Conservation (phyloP, 2,113 vertebrate genomes). For the Periophthalmus modestus region DNA sequence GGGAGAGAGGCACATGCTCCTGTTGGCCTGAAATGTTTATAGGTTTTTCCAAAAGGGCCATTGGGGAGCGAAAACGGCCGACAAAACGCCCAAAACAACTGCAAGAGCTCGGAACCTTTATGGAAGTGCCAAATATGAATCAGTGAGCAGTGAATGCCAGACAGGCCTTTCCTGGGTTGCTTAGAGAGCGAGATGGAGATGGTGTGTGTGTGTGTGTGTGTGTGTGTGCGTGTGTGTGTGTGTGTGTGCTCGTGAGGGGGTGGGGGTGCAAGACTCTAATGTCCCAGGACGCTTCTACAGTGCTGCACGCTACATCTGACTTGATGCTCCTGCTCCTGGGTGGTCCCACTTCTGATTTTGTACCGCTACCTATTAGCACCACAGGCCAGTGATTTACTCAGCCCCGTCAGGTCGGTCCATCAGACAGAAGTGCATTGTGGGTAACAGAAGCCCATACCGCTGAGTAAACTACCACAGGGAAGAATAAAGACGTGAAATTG, state of each 20-base stretch:
- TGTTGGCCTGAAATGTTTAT: conserved; percentile 70
- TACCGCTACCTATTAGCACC: conserved; percentile 78
- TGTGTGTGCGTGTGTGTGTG: no score
- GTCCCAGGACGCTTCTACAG: conserved; percentile 66
- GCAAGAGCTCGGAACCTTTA: conserved; percentile 73
- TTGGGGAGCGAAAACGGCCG: conserved; percentile 43
- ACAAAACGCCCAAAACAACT: conserved; percentile 62
- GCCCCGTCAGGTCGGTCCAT: conserved; percentile 76
- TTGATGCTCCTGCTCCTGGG: conserved; percentile 75
- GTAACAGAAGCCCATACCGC: conserved; percentile 63
- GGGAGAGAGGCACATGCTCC: conserved; percentile 59
- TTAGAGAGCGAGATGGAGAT: conserved; percentile 65
- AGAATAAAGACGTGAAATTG: conserved; percentile 21
- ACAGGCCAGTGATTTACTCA: conserved; percentile 75
- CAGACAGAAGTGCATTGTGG: conserved; percentile 74
- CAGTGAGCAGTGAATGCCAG: conserved; percentile 74
- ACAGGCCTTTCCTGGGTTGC: conserved; percentile 80
- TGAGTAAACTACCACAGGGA: conserved; percentile 69
- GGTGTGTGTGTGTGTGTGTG: neutral
- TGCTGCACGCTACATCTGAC: conserved; percentile 72
- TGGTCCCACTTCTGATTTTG: conserved; percentile 77
- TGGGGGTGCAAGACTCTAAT: conserved; percentile 49
- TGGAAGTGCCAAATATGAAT: conserved; percentile 83
- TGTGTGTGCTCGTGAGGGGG: conserved; percentile 10
- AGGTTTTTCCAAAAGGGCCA: conserved; percentile 57